A percentile compares a stretch with the other conserved stretches of the same genome.
Conservation (phyloP, 2,113 vertebrate genomes). For the Hymenochirus boettgeri region DNA sequence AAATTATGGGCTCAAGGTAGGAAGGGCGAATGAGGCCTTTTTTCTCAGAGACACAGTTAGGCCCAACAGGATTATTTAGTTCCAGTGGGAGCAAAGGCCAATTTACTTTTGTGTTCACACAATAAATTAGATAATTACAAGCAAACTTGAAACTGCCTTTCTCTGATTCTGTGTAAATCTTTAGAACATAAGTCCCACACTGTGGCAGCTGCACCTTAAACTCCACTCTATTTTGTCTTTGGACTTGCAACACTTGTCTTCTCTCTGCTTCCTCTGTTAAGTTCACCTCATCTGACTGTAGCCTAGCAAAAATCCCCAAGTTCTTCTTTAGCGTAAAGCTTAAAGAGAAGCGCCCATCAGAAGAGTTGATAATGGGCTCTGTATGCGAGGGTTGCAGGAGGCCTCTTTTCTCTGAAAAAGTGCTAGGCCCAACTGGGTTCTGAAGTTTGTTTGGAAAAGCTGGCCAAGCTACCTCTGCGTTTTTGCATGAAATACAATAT, state of each 20-base stretch:
- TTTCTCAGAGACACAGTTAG: slow-evolving; percentile 43
- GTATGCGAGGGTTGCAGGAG: slow-evolving; percentile 40
- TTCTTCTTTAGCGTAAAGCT: slow-evolving; percentile 35
- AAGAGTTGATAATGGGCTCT: slow-evolving; percentile 36
- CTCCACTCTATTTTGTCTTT: slow-evolving; percentile 37
- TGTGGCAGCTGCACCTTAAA: slow-evolving; percentile 44
- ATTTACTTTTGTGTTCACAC: slow-evolving; percentile 29
- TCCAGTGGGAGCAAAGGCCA: slow-evolving; percentile 43
- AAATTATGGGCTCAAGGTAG: slow-evolving; percentile 38
- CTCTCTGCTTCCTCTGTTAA: slow-evolving; percentile 42
- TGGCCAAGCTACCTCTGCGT: slow-evolving; percentile 35
- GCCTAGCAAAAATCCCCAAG: slow-evolving; percentile 33
- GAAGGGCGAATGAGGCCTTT: slow-evolving; percentile 42
- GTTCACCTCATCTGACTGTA: slow-evolving; percentile 24
- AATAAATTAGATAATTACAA: slow-evolving; percentile 48
- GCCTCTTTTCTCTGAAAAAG: slow-evolving; percentile 40
- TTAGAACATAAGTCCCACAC: slow-evolving; percentile 41
- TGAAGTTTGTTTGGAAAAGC: slow-evolving; percentile 39
- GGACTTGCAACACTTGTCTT: slow-evolving; percentile 35
- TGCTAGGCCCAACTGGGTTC: slow-evolving; percentile 45
- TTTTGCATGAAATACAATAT: slow-evolving; percentile 45
- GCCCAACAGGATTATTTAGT: slow-evolving; percentile 44
- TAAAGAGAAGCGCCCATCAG: slow-evolving; percentile 39
- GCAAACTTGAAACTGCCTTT: slow-evolving; percentile 25
- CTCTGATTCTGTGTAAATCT: slow-evolving; percentile 37